These are phyloP conservation scores for Nasonovia ribisnigri DNA, from an alignment of 2,888 invertebrate species.

Conservation along the genomic window DNA sequence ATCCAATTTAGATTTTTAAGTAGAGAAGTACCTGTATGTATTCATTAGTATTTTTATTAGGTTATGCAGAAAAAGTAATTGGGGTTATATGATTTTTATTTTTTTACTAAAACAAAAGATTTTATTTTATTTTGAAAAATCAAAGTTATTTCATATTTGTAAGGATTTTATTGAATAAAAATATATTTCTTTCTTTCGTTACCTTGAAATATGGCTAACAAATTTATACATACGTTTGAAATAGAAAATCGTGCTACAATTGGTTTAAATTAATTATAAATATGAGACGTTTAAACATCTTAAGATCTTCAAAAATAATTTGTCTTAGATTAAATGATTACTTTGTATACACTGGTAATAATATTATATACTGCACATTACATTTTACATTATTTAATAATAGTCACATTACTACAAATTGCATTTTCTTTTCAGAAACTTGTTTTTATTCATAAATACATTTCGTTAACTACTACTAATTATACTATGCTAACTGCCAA, in stretches of 20 bases:
- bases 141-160: not conserved
- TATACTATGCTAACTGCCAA: not conserved
- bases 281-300: not conserved
- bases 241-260: not conserved
- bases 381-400: not conserved
- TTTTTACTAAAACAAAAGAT: not conserved
- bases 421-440: not conserved
- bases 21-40: not conserved
- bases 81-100: not conserved
- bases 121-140: not conserved
- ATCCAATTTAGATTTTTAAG: not conserved
- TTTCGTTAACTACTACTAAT: not conserved
- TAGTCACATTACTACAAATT: not conserved
- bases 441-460: not conserved
- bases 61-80: not conserved
- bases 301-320: not conserved
- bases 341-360: not conserved
- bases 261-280: not conserved
- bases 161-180: not conserved
- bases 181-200: not conserved
- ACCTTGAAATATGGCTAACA: not conserved
- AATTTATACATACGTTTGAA: not conserved
- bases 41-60: not conserved
- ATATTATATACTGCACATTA: not conserved
- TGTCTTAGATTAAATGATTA: not conserved